phyloP scores from a whole-genome alignment of 2,113 vertebrate genomes.

The Bolborhynchus lineola region DNA sequence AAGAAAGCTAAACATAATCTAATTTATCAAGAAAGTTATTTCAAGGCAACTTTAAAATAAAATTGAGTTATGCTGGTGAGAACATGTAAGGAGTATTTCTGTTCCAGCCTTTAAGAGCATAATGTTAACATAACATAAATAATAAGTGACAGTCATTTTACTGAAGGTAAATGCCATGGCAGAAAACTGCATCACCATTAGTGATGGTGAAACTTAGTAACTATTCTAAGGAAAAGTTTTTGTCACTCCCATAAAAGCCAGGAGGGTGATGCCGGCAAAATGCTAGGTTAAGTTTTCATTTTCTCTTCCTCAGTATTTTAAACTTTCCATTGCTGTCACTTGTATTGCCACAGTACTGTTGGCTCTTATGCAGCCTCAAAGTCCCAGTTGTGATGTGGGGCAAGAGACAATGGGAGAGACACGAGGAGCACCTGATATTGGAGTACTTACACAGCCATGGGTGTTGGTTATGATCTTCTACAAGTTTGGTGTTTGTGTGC shows the following conservation, averaged over 20 bases:
- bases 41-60: neutral
- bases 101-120: neutral
- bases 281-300: neutral
- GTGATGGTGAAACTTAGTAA: neutral
- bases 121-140: neutral
- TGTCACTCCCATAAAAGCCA: neutral
- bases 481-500: neutral
- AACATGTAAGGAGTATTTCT: neutral
- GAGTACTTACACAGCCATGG: neutral
- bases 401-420: fast-evolving
- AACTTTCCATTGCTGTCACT: neutral
- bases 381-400: neutral
- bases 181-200: neutral
- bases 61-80: neutral
- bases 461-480: neutral
- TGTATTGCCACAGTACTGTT: neutral
- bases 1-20: neutral
- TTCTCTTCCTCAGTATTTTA: neutral
- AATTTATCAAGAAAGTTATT: neutral
- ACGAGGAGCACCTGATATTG: neutral
- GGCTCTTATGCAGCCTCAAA: neutral
- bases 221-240: neutral
- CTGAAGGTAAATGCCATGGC: neutral
- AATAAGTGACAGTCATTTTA: neutral
- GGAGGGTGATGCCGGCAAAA: neutral